Percentiles rank a stretch among this genome's conserved stretches.
phyloP scores from a whole-genome alignment of 1,140 invertebrate genomes.

The Lordiphosa clarofinis region DNA sequence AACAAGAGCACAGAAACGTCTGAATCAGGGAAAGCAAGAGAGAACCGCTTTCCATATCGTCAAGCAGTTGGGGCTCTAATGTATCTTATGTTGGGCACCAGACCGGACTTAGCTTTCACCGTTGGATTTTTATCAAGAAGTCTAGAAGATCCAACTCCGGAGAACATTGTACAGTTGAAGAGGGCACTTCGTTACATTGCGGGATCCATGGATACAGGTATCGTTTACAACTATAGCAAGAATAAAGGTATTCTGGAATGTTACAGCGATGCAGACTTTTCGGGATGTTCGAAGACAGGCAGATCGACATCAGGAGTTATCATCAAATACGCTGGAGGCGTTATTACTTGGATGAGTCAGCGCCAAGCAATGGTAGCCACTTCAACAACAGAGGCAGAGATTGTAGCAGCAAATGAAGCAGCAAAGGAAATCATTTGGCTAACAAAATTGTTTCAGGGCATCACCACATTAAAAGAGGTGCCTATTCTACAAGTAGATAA shows the following conservation, averaged over 20 bases:
- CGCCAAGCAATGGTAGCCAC: constrained; percentile 65
- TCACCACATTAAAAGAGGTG: no score
- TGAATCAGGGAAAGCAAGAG: no score
- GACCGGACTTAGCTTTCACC: constrained; percentile 77
- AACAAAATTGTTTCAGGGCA: no score
- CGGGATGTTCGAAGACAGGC: constrained; percentile 57
- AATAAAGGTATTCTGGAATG: constrained; percentile 33
- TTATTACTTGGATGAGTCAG: constrained; percentile 70
- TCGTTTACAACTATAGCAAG: constrained; percentile 40
- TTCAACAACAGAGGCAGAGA: constrained; percentile 80
- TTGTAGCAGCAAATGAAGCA: constrained; percentile 78
- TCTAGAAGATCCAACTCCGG: constrained; percentile 67
- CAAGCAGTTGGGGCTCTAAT: constrained; percentile 78
- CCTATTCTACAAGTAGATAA: no score
- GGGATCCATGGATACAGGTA: constrained; percentile 54
- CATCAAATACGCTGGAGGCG: constrained; percentile 55
- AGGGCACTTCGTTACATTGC: constrained; percentile 63
- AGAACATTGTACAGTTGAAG: constrained; percentile 63
- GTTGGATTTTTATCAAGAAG: constrained; percentile 59
- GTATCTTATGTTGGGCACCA: constrained; percentile 69
- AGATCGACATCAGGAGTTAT: constrained; percentile 66
- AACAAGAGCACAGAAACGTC: no score
- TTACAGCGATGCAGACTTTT: constrained; percentile 76
- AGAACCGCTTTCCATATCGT: constrained; percentile 26
- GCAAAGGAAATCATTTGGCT: constrained; percentile 71